A percentile compares a stretch with the other conserved stretches of the same genome.
Evolutionary conservation across 1,140 invertebrate genomes (phyloP).

Genomic region (Phymastichus coffea): DNA sequence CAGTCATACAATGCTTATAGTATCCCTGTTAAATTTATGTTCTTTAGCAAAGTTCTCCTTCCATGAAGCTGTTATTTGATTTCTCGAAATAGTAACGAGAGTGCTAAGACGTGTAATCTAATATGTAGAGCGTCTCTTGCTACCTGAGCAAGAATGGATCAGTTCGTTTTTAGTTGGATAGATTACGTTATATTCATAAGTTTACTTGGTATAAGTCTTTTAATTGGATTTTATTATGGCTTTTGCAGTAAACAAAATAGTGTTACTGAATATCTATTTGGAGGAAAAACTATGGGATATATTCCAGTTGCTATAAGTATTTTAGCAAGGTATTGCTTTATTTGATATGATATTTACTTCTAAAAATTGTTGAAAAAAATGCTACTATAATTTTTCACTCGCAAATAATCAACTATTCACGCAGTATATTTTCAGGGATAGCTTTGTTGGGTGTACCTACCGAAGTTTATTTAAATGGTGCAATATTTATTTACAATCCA

Average conservation of each 20-base stretch:
- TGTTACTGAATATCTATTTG: constrained; percentile 77
- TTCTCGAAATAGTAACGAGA: constrained; percentile 79
- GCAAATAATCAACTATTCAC: no score
- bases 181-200: constrained; percentile 70
- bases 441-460: constrained; percentile 3
- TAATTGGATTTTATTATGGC: constrained; percentile 80
- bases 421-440: constrained; percentile 38
- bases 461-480: constrained; percentile 74
- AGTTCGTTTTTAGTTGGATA: constrained; percentile 51
- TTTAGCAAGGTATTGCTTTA: constrained; percentile 71
- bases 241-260: constrained; percentile 77
- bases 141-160: constrained; percentile 64
- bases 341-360: no score
- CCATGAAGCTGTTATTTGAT: constrained; percentile 49
- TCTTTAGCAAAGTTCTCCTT: no score
- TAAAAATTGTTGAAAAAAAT: constrained; percentile 66
- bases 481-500: constrained; percentile 63
- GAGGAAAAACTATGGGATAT: constrained; percentile 76
- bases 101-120: constrained; percentile 74
- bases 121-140: constrained; percentile 73
- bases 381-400: no score
- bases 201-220: constrained; percentile 69
- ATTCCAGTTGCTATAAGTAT: constrained; percentile 81
- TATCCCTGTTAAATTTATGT: no score
- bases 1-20: no score